phyloP scores from a whole-genome alignment of 2,888 invertebrate species.

The Latrodectus elegans region DNA sequence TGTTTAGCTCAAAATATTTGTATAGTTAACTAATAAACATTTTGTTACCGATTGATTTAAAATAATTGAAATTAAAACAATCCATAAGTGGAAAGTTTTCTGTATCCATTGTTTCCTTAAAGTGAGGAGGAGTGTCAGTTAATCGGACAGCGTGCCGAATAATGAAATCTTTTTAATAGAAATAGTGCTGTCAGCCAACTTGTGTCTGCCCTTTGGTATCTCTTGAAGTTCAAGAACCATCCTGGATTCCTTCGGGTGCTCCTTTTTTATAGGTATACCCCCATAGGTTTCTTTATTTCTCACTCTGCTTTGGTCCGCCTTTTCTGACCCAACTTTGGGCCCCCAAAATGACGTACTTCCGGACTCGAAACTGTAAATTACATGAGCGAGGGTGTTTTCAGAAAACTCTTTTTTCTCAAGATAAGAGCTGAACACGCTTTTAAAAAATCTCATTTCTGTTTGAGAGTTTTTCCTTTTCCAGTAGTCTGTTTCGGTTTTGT shows the following conservation, averaged over 20 bases:
- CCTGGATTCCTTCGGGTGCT: slow-evolving; percentile 54
- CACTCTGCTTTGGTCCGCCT: neutral
- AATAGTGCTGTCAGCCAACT: too few relatives aligned
- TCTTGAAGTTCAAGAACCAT: slow-evolving; percentile 51
- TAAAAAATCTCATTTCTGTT: slow-evolving; percentile 25
- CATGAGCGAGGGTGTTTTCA: slow-evolving; percentile 58
- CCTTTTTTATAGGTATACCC: neutral
- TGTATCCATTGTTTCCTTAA: too few relatives aligned
- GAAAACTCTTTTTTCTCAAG: slow-evolving; percentile 59
- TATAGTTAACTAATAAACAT: too few relatives aligned
- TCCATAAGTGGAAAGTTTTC: too few relatives aligned
- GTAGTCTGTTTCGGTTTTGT: slow-evolving; percentile 16
- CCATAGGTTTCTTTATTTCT: slow-evolving; percentile 11
- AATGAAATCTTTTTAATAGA: too few relatives aligned
- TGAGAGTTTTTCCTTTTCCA: neutral
- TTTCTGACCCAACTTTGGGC: slow-evolving; percentile 54
- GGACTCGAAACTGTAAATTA: slow-evolving; percentile 61
- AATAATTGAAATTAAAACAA: too few relatives aligned
- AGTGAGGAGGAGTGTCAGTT: too few relatives aligned
- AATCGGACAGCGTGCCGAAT: too few relatives aligned
- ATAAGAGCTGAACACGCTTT: slow-evolving; percentile 29
- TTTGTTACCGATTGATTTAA: too few relatives aligned
- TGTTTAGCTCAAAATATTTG: too few relatives aligned
- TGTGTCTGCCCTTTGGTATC: slow-evolving; percentile 18
- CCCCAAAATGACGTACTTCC: slow-evolving; percentile 64